Percentiles rank a stretch among this genome's conserved stretches.
phyloP scores from a whole-genome alignment of 2,888 invertebrate species.

The Tetheella fluctuosa region DNA sequence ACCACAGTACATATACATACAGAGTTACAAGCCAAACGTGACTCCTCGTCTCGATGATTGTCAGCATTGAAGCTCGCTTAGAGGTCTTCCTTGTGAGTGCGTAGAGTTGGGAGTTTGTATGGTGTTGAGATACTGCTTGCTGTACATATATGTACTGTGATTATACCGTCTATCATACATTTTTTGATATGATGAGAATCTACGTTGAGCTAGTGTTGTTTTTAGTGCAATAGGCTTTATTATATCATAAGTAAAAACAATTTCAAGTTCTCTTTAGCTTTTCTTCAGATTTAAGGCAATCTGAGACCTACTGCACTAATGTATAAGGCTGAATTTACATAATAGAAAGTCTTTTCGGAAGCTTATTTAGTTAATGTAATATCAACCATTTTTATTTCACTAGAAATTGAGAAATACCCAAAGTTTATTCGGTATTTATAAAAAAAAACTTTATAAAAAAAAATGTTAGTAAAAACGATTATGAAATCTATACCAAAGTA shows the following conservation, averaged over 20 bases:
- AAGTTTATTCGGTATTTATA: too few species aligned
- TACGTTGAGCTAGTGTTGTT: neutral
- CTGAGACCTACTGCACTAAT: neutral
- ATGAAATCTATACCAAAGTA: neutral
- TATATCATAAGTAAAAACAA: too few species aligned
- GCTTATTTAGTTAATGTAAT: neutral
- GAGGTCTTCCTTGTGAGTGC: neutral
- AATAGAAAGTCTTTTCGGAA: neutral
- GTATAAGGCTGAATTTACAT: neutral
- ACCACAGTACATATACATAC: conserved; percentile 9
- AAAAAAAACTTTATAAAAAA: too few species aligned
- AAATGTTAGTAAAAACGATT: neutral
- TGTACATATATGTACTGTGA: conserved; percentile 8
- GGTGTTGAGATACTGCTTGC: conserved; percentile 5
- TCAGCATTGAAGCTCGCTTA: neutral
- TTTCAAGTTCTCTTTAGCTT: too few species aligned
- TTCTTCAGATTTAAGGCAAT: neutral
- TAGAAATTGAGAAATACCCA: too few species aligned
- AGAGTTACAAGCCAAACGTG: neutral
- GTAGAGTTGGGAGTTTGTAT: neutral
- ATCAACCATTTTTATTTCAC: neutral
- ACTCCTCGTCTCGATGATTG: neutral
- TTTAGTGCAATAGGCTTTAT: neutral
- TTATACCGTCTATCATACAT: neutral
- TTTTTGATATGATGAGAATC: neutral